Evolutionary conservation across 2,797 vertebrate genomes (phyloP).

Genomic region (Phrynocephalus guinanensis): DNA sequence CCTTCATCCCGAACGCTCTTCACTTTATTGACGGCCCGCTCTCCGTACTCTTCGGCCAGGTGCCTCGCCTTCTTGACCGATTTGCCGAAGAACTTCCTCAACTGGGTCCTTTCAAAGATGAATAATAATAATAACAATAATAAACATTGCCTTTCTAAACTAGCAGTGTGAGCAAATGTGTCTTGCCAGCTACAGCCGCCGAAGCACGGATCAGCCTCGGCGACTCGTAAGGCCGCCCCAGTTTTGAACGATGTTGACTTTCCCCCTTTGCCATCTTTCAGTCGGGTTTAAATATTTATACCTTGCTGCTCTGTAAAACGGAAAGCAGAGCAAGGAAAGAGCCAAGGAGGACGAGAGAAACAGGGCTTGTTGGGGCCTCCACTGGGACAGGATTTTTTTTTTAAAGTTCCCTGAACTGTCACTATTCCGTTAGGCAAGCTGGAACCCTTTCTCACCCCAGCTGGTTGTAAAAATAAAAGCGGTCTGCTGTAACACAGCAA

Average conservation of each 20-base stretch:
- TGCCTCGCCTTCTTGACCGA: slow-evolving; percentile 97
- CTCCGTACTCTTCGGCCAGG: slow-evolving; percentile 95
- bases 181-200: not conserved
- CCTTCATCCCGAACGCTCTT: slow-evolving; percentile 98
- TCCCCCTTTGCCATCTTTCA: not conserved
- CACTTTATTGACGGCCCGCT: slow-evolving; percentile 98
- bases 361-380: not conserved
- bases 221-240: not conserved
- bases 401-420: not conserved
- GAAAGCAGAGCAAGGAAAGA: not conserved
- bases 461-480: not conserved
- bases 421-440: too few species aligned
- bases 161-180: not conserved
- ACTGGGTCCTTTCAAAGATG: slow-evolving; percentile 84
- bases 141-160: not conserved
- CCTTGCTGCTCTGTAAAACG: not conserved
- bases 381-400: not conserved
- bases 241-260: not conserved
- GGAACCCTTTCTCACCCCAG: not conserved
- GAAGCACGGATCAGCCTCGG: not conserved
- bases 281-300: not conserved
- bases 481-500: too few species aligned
- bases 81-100: slow-evolving; percentile 97
- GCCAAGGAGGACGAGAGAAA: not conserved
- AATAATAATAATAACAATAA: too few species aligned